Percentiles rank a stretch among this genome's conserved stretches.
These are phyloP conservation scores for Sarcophaga subvicina DNA, from an alignment of 2,888 invertebrate genomes.

Conservation along the genomic window DNA sequence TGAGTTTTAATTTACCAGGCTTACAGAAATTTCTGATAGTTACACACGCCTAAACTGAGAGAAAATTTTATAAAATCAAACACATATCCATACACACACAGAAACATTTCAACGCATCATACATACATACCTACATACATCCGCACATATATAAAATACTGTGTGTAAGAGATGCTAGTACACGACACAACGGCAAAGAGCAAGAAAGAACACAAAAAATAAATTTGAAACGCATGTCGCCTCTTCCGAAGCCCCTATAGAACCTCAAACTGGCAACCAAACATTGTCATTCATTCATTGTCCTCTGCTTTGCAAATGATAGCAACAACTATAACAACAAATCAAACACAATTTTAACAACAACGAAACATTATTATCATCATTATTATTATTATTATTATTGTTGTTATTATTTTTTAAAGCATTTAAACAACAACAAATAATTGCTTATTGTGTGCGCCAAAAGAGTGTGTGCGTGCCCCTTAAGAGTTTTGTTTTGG, in stretches of 20 bases:
- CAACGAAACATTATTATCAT: constrained; percentile 19
- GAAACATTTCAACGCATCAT: constrained; percentile 24
- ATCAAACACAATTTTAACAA: background rate
- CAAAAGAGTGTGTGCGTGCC: no score
- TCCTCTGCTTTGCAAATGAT: background rate
- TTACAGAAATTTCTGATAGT: constrained; percentile 72
- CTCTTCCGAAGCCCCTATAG: background rate
- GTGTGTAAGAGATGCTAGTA: constrained; percentile 14
- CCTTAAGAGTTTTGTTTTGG: no score
- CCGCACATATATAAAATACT: background rate
- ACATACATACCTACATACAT: no score
- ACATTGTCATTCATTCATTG: background rate
- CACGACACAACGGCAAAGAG: background rate
- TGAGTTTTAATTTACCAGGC: constrained; percentile 79
- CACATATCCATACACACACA: background rate
- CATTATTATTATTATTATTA: constrained; percentile 8
- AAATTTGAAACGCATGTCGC: constrained; percentile 52
- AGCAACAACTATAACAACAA: constrained; percentile 20
- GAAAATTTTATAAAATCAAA: background rate
- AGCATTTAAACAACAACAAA: constrained; percentile 50
- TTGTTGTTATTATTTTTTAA: background rate
- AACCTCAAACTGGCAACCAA: constrained; percentile 16
- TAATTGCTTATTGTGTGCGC: constrained; percentile 19
- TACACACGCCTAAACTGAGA: constrained; percentile 23
- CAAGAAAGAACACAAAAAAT: constrained; percentile 5